These are phyloP conservation scores for Phrynosoma platyrhinos DNA, from an alignment of 2,113 vertebrate species.

Conservation along the genomic window DNA sequence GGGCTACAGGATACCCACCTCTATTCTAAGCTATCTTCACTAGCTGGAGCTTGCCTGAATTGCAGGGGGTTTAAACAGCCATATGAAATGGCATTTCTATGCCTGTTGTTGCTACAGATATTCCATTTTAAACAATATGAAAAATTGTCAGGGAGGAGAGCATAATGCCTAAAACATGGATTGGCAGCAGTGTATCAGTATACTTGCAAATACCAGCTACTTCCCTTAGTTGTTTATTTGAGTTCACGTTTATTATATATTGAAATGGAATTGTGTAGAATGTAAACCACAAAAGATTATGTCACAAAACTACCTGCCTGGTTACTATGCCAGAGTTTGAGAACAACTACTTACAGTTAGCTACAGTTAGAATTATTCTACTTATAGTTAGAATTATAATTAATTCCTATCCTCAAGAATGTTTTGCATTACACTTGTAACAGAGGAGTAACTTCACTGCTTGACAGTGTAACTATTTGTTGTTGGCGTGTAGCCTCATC, in stretches of 20 bases:
- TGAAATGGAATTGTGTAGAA: neutral
- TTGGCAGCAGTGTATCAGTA: neutral
- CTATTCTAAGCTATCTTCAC: no score
- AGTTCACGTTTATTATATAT: neutral
- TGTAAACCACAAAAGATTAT: neutral
- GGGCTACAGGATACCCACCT: neutral
- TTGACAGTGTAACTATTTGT: no score
- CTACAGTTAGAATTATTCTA: no score
- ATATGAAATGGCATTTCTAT: neutral
- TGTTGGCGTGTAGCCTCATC: no score
- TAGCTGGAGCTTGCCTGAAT: neutral
- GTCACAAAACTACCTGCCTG: neutral
- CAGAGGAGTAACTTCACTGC: no score
- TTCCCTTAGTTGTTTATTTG: neutral
- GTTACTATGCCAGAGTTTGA: no score
- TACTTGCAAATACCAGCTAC: neutral
- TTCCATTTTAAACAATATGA: neutral
- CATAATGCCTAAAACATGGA: neutral
- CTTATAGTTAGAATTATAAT: no score
- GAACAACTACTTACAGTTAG: no score
- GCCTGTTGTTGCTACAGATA: neutral
- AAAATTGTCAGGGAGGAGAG: neutral
- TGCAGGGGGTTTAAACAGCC: neutral
- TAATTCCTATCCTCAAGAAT: no score
- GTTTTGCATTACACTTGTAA: no score